A percentile compares a stretch with the other conserved stretches of the same genome.
phyloP scores from a whole-genome alignment of 2,888 invertebrate species.

The Chesias legatella region DNA sequence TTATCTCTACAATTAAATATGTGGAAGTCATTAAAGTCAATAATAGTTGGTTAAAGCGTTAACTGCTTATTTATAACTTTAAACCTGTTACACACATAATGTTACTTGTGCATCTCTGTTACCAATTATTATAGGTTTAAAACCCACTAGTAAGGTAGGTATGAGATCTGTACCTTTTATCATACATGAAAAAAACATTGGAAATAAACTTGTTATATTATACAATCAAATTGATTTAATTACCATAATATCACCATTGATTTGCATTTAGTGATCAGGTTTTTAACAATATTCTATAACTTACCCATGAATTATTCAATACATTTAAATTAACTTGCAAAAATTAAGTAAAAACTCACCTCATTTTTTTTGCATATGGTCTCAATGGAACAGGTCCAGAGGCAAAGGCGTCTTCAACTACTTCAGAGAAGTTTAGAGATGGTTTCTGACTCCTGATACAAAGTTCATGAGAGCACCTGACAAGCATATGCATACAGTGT shows the following conservation, averaged over 20 bases:
- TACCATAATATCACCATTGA: not conserved
- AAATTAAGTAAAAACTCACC: constrained; percentile 58
- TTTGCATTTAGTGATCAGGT: not conserved
- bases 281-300: not conserved
- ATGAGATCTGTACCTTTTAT: too few species aligned
- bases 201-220: too few species aligned
- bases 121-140: too few species aligned
- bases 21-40: too few species aligned
- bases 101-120: too few species aligned
- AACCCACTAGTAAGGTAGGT: too few species aligned
- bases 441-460: constrained; percentile 84
- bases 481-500: constrained; percentile 95
- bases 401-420: constrained; percentile 87
- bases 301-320: not conserved
- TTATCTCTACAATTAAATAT: constrained; percentile 2
- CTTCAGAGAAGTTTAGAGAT: constrained; percentile 89
- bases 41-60: too few species aligned
- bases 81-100: too few species aligned
- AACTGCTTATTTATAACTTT: too few species aligned
- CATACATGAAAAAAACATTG: too few species aligned
- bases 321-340: not conserved
- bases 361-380: constrained; percentile 81
- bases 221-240: not conserved
- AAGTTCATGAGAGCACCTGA: constrained; percentile 86
- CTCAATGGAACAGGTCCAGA: constrained; percentile 85